These are phyloP conservation scores for Argyra leucocephala DNA, from an alignment of 2,888 invertebrate genomes.

Conservation along the genomic window DNA sequence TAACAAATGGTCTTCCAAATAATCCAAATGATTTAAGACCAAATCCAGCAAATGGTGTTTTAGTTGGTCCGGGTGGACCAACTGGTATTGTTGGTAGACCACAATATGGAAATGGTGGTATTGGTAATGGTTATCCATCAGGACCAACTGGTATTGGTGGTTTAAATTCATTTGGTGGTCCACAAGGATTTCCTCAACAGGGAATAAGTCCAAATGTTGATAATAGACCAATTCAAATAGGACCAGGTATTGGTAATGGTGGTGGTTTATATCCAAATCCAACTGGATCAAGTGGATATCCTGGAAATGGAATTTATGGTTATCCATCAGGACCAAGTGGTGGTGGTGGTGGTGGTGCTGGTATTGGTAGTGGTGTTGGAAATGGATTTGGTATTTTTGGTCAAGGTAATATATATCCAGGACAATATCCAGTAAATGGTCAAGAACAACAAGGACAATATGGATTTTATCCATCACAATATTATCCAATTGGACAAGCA, in stretches of 20 bases:
- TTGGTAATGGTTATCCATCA: background rate
- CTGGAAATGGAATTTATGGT: background rate
- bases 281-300: background rate
- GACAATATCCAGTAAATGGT: slow-evolving; percentile 15
- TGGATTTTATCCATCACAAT: slow-evolving; percentile 19
- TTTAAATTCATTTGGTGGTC: slow-evolving; percentile 12
- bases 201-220: slow-evolving; percentile 22
- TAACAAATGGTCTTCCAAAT: background rate
- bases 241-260: slow-evolving; percentile 21
- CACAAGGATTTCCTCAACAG: slow-evolving; percentile 19
- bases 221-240: slow-evolving; percentile 22
- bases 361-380: slow-evolving; percentile 19
- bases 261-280: slow-evolving; percentile 11
- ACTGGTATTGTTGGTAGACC: slow-evolving; percentile 45
- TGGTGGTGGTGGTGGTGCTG: slow-evolving; percentile 17
- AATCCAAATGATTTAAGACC: slow-evolving; percentile 15
- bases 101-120: slow-evolving; percentile 12
- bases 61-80: slow-evolving; percentile 48
- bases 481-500: slow-evolving; percentile 18
- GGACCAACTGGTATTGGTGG: slow-evolving; percentile 13
- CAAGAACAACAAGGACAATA: slow-evolving; percentile 19
- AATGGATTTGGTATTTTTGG: slow-evolving; percentile 19
- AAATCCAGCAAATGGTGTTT: slow-evolving; percentile 33
- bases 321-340: slow-evolving; percentile 11
- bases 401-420: slow-evolving; percentile 20